Conservation (phyloP, 92 coral and sea anemone genomes). For the Heliopora coerulea region DNA sequence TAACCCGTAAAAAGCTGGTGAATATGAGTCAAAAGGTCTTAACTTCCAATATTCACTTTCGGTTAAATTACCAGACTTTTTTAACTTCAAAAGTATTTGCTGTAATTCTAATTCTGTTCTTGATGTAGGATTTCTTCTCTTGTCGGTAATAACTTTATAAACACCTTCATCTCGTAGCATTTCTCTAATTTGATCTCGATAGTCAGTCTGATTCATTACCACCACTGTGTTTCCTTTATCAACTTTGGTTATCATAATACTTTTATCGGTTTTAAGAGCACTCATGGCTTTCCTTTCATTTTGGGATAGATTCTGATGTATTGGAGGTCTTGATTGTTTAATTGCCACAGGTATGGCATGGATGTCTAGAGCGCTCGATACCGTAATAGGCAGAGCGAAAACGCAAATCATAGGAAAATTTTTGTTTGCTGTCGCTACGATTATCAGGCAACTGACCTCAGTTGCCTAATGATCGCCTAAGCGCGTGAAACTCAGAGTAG, state of each 20-base stretch:
- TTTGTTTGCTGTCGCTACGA: too few species aligned
- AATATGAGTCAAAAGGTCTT: too few species aligned
- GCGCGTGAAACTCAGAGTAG: too few species aligned
- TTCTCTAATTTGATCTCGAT: constrained; percentile 3
- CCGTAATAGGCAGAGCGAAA: too few species aligned
- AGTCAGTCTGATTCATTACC: constrained; percentile 9
- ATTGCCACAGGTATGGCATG: too few species aligned
- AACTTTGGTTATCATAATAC: constrained; percentile 9
- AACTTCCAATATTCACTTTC: neutral
- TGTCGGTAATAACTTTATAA: constrained; percentile 12
- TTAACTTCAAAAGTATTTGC: neutral
- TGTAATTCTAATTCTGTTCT: constrained; percentile 11
- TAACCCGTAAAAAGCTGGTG: too few species aligned
- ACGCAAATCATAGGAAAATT: too few species aligned
- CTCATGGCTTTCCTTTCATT: neutral
- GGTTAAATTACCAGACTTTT: too few species aligned
- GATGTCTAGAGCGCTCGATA: too few species aligned
- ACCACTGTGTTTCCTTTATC: constrained; percentile 25
- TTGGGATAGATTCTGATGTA: neutral
- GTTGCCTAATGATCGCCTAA: too few species aligned
- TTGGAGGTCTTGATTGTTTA: constrained; percentile 9
- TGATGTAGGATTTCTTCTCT: constrained; percentile 13
- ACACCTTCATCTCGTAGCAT: constrained; percentile 10
- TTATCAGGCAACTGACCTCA: too few species aligned
- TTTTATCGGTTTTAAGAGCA: constrained; percentile 12